A percentile compares a stretch with the other conserved stretches of the same genome.
Conservation (phyloP, 2,888 invertebrate genomes). For the Volucella zonaria region DNA sequence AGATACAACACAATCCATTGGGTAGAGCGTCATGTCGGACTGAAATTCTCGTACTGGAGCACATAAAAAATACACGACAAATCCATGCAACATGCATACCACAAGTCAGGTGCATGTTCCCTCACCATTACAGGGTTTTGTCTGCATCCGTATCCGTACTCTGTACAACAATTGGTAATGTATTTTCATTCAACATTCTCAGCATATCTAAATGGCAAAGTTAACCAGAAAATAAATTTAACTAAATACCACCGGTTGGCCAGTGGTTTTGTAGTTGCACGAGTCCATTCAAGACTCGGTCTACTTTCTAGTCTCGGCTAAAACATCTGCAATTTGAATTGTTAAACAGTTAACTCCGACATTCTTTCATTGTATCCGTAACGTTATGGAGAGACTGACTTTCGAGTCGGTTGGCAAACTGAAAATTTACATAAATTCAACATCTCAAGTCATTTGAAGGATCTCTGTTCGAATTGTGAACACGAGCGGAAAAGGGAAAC, state of each 20-base stretch:
- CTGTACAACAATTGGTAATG: constrained; percentile 1
- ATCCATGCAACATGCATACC: constrained; percentile 43
- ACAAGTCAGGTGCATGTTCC: constrained; percentile 32
- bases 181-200: constrained; percentile 7
- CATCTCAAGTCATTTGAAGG: too few relatives aligned
- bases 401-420: too few relatives aligned
- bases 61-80: constrained; percentile 25
- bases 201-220: background rate
- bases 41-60: background rate
- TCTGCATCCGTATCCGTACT: too few relatives aligned
- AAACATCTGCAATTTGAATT: constrained; percentile 40
- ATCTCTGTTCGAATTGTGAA: too few relatives aligned
- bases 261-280: constrained; percentile 3
- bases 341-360: constrained; percentile 30
- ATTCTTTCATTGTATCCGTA: background rate
- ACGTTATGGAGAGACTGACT: background rate
- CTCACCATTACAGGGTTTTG: background rate
- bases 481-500: too few relatives aligned
- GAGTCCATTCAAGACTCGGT: constrained; percentile 10
- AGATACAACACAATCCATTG: too few relatives aligned
- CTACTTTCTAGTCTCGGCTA: constrained; percentile 19
- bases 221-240: constrained; percentile 21
- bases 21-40: too few relatives aligned
- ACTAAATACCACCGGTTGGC: constrained; percentile 7
- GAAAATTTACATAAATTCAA: too few relatives aligned